A percentile compares a stretch with the other conserved stretches of the same genome.
Conservation (phyloP, 2,113 vertebrate species). For the Corythornis madagascariensis region DNA sequence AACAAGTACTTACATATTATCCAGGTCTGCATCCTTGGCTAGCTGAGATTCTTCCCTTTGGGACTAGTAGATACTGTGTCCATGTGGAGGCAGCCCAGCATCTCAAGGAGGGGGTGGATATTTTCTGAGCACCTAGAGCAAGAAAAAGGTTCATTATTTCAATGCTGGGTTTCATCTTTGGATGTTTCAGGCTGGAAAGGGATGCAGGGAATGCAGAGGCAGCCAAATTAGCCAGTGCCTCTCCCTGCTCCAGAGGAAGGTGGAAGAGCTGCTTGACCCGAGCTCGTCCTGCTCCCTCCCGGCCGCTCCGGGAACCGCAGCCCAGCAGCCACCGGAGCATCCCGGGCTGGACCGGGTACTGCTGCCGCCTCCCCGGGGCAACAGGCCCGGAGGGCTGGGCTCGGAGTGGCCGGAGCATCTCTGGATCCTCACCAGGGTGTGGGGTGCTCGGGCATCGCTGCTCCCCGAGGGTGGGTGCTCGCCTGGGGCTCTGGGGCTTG, state of each 20-base stretch:
- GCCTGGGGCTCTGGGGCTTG: too few species aligned
- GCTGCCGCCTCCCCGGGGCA: not conserved
- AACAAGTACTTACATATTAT: not conserved
- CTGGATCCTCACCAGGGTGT: too few species aligned
- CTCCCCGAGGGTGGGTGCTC: not conserved
- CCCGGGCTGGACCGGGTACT: not conserved
- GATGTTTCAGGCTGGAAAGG: not conserved
- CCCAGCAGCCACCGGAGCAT: not conserved
- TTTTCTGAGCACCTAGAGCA: not conserved
- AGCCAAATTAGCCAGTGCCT: not conserved
- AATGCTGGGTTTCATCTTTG: not conserved
- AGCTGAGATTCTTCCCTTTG: accelerated
- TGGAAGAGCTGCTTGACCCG: not conserved
- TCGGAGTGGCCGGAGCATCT: not conserved
- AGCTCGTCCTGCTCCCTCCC: slow-evolving; percentile 27
- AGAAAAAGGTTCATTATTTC: not conserved
- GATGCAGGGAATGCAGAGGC: too few species aligned
- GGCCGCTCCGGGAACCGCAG: not conserved
- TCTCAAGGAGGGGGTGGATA: accelerated
- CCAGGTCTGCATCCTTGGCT: not conserved
- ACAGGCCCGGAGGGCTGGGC: not conserved
- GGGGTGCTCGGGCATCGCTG: not conserved
- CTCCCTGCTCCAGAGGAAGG: not conserved
- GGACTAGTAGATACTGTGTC: not conserved
- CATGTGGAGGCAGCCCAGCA: not conserved